These are phyloP conservation scores for Zaprionus lachaisei DNA, from an alignment of 1,140 invertebrate genomes.

Conservation along the genomic window DNA sequence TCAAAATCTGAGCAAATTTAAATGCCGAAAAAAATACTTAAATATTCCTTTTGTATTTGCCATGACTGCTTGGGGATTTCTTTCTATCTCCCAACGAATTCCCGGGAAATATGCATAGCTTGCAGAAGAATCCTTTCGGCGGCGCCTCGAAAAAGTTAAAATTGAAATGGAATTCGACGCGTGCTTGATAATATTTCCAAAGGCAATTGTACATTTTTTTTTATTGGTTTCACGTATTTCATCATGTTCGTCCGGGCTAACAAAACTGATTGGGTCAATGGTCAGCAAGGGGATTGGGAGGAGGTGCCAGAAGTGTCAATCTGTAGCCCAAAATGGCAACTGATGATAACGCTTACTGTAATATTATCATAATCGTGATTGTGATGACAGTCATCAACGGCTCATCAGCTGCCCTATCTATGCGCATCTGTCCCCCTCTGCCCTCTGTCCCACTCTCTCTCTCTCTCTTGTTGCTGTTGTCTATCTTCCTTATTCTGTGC, in stretches of 20 bases:
- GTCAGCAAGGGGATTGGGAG: background rate
- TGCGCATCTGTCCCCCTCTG: background rate
- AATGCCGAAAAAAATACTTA: conserved; percentile 6
- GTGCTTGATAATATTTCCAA: conserved; percentile 1
- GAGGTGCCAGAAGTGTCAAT: conserved; percentile 13
- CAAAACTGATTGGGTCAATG: conserved; percentile 16
- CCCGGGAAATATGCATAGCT: background rate
- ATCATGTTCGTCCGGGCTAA: background rate
- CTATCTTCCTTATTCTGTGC: background rate
- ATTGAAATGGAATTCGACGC: conserved; percentile 2
- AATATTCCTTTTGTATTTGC: conserved; percentile 5
- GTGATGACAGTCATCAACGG: conserved; percentile 78
- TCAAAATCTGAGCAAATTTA: conserved; percentile 1
- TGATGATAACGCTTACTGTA: conserved; percentile 65
- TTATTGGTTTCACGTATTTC: conserved; percentile 17
- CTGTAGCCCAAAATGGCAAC: conserved; percentile 22
- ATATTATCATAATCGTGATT: conserved; percentile 75
- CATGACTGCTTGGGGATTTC: background rate
- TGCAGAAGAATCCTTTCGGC: background rate
- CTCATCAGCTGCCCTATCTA: conserved; percentile 51
- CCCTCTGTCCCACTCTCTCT: background rate
- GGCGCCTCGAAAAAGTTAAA: conserved; percentile 3
- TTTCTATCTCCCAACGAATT: background rate
- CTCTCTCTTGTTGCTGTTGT: too few relatives aligned
- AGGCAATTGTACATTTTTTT: background rate